These are phyloP conservation scores for Elephas maximus DNA, from an alignment of 2,113 vertebrate species.

Conservation along the genomic window DNA sequence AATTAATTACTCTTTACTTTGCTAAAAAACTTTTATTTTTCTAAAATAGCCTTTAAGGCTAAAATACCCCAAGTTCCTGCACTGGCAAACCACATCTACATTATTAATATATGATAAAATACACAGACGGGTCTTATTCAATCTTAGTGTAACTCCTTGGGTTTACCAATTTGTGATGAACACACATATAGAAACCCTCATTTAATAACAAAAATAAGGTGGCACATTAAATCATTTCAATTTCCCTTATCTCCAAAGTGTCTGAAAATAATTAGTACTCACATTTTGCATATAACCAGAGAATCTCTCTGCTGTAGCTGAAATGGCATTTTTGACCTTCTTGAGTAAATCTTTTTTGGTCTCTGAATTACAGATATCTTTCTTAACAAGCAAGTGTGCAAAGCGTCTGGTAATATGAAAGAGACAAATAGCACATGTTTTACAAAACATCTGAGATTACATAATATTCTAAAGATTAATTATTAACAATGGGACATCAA, in stretches of 20 bases:
- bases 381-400: conserved; percentile 97
- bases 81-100: neutral
- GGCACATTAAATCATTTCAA: conserved; percentile 13
- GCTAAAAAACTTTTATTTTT: conserved; percentile 10
- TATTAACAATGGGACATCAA: conserved; percentile 34
- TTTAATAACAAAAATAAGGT: conserved; percentile 58
- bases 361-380: conserved; percentile 96
- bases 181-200: neutral
- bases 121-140: neutral
- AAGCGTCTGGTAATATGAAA: conserved; percentile 92
- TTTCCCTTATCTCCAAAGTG: conserved; percentile 40
- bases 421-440: conserved; percentile 43
- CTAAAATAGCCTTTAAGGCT: neutral
- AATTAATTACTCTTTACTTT: neutral
- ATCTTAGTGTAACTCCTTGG: neutral
- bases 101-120: conserved; percentile 59
- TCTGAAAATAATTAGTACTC: conserved; percentile 84
- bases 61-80: neutral
- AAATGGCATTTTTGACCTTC: conserved; percentile 98
- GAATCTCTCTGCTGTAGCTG: conserved; percentile 98
- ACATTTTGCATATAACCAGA: conserved; percentile 99
- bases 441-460: neutral
- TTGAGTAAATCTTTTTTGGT: conserved; percentile 97
- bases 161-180: conserved; percentile 38
- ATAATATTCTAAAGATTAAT: conserved; percentile 45